Evolutionary conservation across 2,113 vertebrate species (phyloP), one percentile per base, ranked within the genome.

Genomic region (Galemys pyrenaicus): DNA sequence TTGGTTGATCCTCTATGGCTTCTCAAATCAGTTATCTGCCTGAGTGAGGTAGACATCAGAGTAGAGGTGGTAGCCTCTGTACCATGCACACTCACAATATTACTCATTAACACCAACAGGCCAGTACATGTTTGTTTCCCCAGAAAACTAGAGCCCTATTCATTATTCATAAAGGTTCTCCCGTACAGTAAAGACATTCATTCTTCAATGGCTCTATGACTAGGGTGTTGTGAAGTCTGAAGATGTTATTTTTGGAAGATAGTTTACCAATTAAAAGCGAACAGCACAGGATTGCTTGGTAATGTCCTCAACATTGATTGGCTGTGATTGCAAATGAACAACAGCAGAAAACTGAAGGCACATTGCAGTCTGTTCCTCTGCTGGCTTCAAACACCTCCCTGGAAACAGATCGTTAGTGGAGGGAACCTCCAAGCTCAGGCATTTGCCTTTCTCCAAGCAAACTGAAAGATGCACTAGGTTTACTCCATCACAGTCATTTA

Each of bases 221-320:
- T 96, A 86, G 89, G 67, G 96, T 75, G 87, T 90, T 91, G 94
- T 78, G 87, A 84, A 91, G 95, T 96, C 88, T 41, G 35, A 83
- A 97, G 77, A 87, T 97, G 89, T 97, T 97, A 95, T 96, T 97
- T 97, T 97, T 96, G 96, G 97, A 96, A 81, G 95, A 87, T 41
- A 94, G 91, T 73, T 70, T 85, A 97, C 92, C 12, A 89, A 92
- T 87, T 95, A 95, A 94, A 95, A 97, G 95, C 92, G 88, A 64
- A 95, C 2, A 62, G 54, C 62, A 26, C 41, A 0, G 60, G 83
- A 89, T 95, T 95, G 83, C 54, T 97, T 22, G 91, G 51, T 86
- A 60, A 89, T 92, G 81, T 95, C 93, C 78, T 95, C 49, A 26
- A 12, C 79, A 54, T 89, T 95, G 94, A 96, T 89, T 96, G 67